Evolutionary conservation across 2,113 vertebrate species (phyloP).

Genomic region (Eulemur rufifrons): DNA sequence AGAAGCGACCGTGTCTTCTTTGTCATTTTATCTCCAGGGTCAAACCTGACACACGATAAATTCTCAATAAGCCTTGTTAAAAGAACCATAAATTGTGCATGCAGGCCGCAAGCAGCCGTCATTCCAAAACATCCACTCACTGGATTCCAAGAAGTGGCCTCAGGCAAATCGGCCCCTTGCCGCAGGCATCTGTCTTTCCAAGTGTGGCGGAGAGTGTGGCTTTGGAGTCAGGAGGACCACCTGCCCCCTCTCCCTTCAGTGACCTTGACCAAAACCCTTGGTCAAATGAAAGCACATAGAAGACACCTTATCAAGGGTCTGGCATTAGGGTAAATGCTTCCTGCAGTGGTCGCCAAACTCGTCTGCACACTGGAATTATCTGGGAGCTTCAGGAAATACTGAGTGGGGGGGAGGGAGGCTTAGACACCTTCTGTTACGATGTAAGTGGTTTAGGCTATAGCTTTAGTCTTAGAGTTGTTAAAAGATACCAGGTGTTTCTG

Average conservation of each 20-base stretch:
- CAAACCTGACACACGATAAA: background rate
- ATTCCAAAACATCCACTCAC: background rate
- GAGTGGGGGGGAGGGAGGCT: background rate
- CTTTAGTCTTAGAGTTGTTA: background rate
- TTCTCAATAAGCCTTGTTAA: background rate
- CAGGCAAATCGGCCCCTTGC: accelerated
- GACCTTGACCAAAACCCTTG: background rate
- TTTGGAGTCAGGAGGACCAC: background rate
- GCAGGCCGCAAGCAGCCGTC: background rate
- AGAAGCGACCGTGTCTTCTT: background rate
- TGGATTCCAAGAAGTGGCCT: background rate
- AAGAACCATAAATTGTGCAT: background rate
- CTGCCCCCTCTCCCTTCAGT: background rate
- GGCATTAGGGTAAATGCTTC: background rate
- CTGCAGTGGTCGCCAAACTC: accelerated
- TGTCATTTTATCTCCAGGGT: background rate
- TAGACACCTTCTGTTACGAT: background rate
- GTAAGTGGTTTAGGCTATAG: background rate
- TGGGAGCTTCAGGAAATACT: background rate
- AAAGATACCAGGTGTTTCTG: background rate
- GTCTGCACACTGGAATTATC: too few relatives aligned
- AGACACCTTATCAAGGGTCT: background rate
- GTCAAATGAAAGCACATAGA: accelerated
- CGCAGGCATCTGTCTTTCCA: background rate
- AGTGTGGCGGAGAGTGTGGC: background rate